These are phyloP conservation scores for Meteorus sp. DNA, from an alignment of 1,140 invertebrate genomes.

Conservation along the genomic window DNA sequence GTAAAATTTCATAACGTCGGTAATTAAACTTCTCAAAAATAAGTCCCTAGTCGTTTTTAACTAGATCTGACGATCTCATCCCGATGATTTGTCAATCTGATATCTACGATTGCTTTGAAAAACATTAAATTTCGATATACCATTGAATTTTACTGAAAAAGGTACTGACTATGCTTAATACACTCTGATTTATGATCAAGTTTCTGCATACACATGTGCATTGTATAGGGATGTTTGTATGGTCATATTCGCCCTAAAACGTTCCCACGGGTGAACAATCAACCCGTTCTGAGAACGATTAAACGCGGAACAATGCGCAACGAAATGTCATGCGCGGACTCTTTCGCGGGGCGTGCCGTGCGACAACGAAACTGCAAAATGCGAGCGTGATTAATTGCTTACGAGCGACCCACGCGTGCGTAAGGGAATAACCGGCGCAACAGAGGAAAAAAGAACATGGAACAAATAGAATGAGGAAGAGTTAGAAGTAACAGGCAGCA, in stretches of 20 bases:
- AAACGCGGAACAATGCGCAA: conserved; percentile 37
- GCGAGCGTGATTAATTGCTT: conserved; percentile 43
- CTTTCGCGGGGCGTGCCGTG: conserved; percentile 30
- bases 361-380: conserved; percentile 42
- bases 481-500: no score
- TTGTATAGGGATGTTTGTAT: background rate
- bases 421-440: background rate
- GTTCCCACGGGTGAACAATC: conserved; percentile 36
- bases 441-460: background rate
- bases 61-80: no score
- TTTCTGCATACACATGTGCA: no score
- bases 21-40: no score
- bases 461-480: background rate
- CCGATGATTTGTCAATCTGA: no score
- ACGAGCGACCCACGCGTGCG: conserved; percentile 4
- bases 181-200: background rate
- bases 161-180: no score
- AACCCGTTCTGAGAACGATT: conserved; percentile 43
- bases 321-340: conserved; percentile 6
- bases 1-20: no score
- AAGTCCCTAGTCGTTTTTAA: no score
- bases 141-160: no score
- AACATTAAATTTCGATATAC: no score
- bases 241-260: conserved; percentile 22
- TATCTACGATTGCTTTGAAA: no score